A percentile compares a stretch with the other conserved stretches of the same genome.
phyloP scores from a whole-genome alignment of 2,888 invertebrate genomes.

The Drosophila robusta region DNA sequence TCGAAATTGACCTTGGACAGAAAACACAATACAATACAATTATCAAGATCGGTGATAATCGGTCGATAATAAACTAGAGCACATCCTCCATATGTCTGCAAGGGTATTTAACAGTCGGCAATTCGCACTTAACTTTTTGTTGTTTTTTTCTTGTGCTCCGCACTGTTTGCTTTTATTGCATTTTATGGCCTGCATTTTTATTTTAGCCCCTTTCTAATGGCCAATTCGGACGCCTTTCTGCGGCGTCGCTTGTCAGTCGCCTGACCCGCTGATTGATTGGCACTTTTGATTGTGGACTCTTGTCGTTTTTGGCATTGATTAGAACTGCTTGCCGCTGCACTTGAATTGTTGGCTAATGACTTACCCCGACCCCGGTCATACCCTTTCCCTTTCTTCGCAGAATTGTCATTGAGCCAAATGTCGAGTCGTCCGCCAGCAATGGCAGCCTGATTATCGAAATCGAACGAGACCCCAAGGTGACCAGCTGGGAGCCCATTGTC shows the following conservation, averaged over 20 bases:
- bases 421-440: conserved; percentile 79
- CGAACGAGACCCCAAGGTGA: conserved; percentile 76
- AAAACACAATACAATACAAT: no score
- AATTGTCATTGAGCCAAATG: conserved; percentile 84
- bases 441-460: conserved; percentile 83
- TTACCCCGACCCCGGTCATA: conserved; percentile 2
- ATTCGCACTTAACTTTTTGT: background rate
- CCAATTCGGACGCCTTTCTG: conserved; percentile 7
- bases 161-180: conserved; percentile 20
- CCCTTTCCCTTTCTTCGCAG: conserved; percentile 61
- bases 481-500: conserved; percentile 82
- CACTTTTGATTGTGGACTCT: conserved; percentile 64
- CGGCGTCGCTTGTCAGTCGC: conserved; percentile 13
- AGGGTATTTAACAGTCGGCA: conserved; percentile 4
- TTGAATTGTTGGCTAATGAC: conserved; percentile 25
- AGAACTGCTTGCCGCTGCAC: conserved; percentile 33
- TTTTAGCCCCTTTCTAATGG: conserved; percentile 21
- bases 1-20: no score
- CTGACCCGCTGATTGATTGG: conserved; percentile 63
- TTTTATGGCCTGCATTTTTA: conserved; percentile 41
- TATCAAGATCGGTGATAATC: no score
- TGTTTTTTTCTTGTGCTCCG: background rate
- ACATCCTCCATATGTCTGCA: background rate
- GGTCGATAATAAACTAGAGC: no score
- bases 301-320: conserved; percentile 70